phyloP scores from a whole-genome alignment of 2,113 vertebrate species.

The Cephalopterus ornatus region DNA sequence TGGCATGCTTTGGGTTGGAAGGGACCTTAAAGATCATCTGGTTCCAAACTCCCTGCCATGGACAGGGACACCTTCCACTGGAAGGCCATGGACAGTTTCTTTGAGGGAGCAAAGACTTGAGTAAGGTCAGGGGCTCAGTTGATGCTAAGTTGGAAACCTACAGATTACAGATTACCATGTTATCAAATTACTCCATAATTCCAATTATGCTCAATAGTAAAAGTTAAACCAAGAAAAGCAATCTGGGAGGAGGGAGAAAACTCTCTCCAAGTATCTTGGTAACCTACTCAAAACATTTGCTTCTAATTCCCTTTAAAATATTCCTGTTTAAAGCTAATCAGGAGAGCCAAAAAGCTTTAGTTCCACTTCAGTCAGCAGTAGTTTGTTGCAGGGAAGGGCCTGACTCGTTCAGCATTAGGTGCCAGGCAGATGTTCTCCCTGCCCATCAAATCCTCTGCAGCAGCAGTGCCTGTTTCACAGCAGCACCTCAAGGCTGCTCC shows the following conservation, averaged over 20 bases:
- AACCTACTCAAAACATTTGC: not conserved
- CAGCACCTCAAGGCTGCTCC: not conserved
- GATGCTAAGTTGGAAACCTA: not conserved
- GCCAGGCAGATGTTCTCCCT: conserved; percentile 22
- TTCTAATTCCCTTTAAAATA: not conserved
- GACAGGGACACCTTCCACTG: not conserved
- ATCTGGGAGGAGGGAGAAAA: not conserved
- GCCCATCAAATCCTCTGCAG: not conserved
- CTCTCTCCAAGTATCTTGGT: not conserved
- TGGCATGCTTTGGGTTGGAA: not conserved
- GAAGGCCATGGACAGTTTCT: too few species aligned
- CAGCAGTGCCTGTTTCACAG: not conserved
- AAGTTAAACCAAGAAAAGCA: not conserved
- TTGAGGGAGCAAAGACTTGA: not conserved
- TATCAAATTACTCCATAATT: not conserved
- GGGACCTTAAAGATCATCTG: too few species aligned
- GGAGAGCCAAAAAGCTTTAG: not conserved
- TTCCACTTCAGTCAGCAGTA: not conserved
- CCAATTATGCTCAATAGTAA: not conserved
- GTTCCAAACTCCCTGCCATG: not conserved
- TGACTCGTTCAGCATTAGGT: not conserved
- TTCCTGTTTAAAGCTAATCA: not conserved
- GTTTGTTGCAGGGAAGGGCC: not conserved
- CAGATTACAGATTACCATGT: not conserved
- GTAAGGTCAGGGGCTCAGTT: not conserved